Evolutionary conservation across 2,888 invertebrate genomes (phyloP), one percentile per base, ranked within the genome.

Genomic region (Aphelenchoides bicaudatus): DNA sequence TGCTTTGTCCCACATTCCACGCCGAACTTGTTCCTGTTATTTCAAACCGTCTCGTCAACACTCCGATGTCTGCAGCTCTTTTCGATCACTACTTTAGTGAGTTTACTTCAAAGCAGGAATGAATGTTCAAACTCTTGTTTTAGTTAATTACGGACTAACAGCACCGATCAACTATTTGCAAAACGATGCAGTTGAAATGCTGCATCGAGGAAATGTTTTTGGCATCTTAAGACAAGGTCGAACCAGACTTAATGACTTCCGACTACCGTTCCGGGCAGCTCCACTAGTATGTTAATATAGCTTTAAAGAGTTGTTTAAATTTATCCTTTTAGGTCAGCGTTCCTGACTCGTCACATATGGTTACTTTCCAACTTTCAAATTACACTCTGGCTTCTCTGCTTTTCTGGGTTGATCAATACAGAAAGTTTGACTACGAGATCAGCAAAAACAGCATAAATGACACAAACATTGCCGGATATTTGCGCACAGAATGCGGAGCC

Each of bases 31-130:
- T 78, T 0, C 77, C 77, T 5, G 76, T 77, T 8, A 67, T 78
- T 48, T 71, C 74, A 23, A 77, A 77, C 51, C 63, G 77, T 46
- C 63, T 77, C 25, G 63, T 77, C 65, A 77, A 77, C 61, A 75
- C 77, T 0, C 77, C 77, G 31, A 64, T 77, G 53, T 69, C 68
- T 50, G 73, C 75, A 6, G 75, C 77, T 3, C 72, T 77, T 37
- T 77, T 77, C 58, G 77, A 77, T 43, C 77, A 77, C 43, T 77
- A 77, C 59, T 77, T 77, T n/a, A n/a, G n/a, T n/a, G n/a, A n/a
- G n/a, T n/a, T n/a, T n/a, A n/a, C n/a, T n/a, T n/a, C n/a, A n/a
- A n/a, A n/a, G n/a, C n/a, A n/a, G n/a, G n/a, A n/a, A n/a, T n/a
- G n/a, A n/a, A n/a, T n/a, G n/a, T n/a, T n/a, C n/a, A n/a, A n/a